Evolutionary conservation across 2,797 vertebrate species (phyloP).

Genomic region (Hylomyscus alleni): DNA sequence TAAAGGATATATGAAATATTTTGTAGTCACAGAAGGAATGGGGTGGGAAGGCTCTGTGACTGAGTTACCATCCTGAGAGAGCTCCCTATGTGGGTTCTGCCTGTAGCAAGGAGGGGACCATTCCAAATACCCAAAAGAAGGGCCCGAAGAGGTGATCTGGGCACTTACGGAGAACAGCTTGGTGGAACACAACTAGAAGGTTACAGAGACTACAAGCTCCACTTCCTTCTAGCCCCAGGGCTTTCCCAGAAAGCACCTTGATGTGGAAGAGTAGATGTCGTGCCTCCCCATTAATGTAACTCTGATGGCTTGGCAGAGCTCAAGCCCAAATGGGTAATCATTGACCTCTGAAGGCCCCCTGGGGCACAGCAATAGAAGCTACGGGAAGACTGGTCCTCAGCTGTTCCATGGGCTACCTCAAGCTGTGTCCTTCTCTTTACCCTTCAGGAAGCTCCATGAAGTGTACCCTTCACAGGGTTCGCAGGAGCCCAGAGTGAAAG

Average conservation of each 20-base stretch:
- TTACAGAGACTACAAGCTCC: neutral
- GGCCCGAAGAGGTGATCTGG: neutral
- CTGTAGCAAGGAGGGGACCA: rapidly evolving
- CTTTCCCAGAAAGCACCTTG: constrained; percentile 76
- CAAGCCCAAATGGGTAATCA: constrained; percentile 71
- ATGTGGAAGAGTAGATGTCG: constrained; percentile 11
- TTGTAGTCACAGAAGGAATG: neutral
- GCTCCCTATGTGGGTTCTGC: neutral
- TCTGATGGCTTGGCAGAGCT: constrained; percentile 9
- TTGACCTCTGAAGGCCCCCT: constrained; percentile 64
- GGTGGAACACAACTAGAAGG: neutral
- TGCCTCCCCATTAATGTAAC: constrained; percentile 75
- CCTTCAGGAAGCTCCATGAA: neutral
- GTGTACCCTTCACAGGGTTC: neutral
- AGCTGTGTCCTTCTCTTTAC: constrained; percentile 7
- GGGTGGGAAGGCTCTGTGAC: neutral
- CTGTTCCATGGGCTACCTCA: neutral
- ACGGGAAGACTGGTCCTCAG: neutral
- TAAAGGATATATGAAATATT: neutral
- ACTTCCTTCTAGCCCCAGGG: constrained; percentile 60
- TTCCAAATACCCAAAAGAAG: neutral
- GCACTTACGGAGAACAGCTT: neutral
- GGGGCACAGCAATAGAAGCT: neutral
- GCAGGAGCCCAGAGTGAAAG: neutral
- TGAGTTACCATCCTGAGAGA: neutral